Percentiles rank a stretch among this genome's conserved stretches.
These are phyloP conservation scores for Morpho achilles DNA, from an alignment of 2,888 invertebrate genomes.

Conservation along the genomic window DNA sequence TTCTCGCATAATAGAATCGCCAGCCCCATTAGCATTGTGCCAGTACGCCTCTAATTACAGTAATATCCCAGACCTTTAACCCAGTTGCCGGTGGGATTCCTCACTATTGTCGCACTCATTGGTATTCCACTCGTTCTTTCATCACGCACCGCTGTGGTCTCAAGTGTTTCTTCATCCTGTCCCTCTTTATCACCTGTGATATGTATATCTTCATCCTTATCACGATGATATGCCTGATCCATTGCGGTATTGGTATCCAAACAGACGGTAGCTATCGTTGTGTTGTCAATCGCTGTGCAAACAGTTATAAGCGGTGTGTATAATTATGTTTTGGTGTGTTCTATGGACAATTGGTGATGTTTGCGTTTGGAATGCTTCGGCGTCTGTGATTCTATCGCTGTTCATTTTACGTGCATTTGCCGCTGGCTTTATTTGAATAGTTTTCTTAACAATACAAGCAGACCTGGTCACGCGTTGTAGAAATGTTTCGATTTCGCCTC, in stretches of 20 bases:
- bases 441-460: not conserved
- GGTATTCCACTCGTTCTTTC: conserved; percentile 51
- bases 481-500: too few relatives aligned
- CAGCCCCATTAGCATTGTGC: conserved; percentile 55
- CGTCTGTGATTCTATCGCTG: conserved; percentile 47
- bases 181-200: conserved; percentile 39
- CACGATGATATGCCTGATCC: conserved; percentile 55
- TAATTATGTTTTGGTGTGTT: conserved; percentile 34
- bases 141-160: conserved; percentile 59
- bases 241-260: conserved; percentile 42
- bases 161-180: conserved; percentile 59
- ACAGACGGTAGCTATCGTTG: conserved; percentile 46
- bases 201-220: conserved; percentile 44
- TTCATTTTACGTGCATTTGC: conserved; percentile 42
- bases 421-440: conserved; percentile 44
- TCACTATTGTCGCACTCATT: conserved; percentile 66
- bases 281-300: conserved; percentile 57
- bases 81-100: conserved; percentile 69
- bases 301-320: conserved; percentile 38
- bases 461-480: too few relatives aligned
- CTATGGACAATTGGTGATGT: conserved; percentile 45
- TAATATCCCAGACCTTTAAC: conserved; percentile 69
- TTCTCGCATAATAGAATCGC: conserved; percentile 35
- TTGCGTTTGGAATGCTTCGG: conserved; percentile 58
- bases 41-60: conserved; percentile 63